phyloP scores from a whole-genome alignment of 2,113 vertebrate genomes.

The Sapajus apella region DNA sequence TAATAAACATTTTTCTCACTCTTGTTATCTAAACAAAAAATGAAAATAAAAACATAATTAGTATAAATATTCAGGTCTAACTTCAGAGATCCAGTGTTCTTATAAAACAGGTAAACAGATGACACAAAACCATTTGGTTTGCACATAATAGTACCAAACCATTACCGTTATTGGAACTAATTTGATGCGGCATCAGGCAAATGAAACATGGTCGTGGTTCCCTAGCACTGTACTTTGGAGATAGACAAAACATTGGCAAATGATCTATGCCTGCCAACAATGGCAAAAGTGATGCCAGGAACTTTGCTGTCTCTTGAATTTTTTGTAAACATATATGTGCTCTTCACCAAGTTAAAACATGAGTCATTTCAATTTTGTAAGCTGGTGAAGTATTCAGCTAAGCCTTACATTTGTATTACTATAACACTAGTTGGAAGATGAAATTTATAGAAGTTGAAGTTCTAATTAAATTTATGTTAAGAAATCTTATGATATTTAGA shows the following conservation, averaged over 20 bases:
- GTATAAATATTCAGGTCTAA: conserved; percentile 38
- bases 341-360: conserved; percentile 23
- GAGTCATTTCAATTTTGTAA: conserved; percentile 27
- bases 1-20: conserved; percentile 50
- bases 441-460: not conserved
- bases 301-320: not conserved
- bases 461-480: not conserved
- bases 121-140: conserved; percentile 27
- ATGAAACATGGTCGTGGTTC: not conserved
- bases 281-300: not conserved
- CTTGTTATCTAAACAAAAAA: not conserved
- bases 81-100: conserved; percentile 4
- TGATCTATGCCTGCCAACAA: not conserved
- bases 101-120: conserved; percentile 19
- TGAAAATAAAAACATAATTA: conserved; percentile 55
- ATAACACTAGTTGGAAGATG: not conserved
- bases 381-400: not conserved
- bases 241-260: not conserved
- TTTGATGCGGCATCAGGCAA: conserved; percentile 3
- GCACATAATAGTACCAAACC: not conserved
- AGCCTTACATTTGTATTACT: not conserved
- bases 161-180: not conserved
- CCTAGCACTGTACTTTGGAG: not conserved
- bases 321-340: not conserved
- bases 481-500: not conserved